Conservation (phyloP, 2,113 vertebrate genomes). For the Malaclemys terrapin region DNA sequence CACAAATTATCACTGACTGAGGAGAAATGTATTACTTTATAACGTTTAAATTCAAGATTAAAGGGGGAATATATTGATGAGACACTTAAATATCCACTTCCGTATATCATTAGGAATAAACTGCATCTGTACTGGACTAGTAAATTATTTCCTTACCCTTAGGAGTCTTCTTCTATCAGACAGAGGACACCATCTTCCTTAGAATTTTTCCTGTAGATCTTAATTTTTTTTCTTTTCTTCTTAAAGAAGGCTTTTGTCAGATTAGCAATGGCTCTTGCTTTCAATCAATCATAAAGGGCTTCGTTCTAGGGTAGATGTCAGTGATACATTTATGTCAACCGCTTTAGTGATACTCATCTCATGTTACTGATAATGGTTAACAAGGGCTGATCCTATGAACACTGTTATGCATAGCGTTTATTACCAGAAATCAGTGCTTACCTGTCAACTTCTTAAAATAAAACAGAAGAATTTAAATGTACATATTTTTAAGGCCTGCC, state of each 20-base stretch:
- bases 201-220: not conserved
- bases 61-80: not conserved
- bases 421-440: not conserved
- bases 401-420: not conserved
- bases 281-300: not conserved
- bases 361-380: not conserved
- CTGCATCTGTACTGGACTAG: not conserved
- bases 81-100: not conserved
- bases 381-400: not conserved
- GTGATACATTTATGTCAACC: not conserved
- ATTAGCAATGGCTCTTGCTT: accelerated
- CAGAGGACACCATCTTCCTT: not conserved
- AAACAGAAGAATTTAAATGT: not conserved
- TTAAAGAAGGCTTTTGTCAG: not conserved
- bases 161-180: not conserved
- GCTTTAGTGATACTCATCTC: not conserved
- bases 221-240: not conserved
- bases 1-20: not conserved
- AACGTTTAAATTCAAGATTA: not conserved
- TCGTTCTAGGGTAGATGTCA: accelerated
- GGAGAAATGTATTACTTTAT: not conserved
- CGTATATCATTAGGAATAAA: not conserved
- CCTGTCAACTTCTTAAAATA: not conserved
- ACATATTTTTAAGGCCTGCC: not conserved
- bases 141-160: not conserved